Percentiles rank a stretch among this genome's conserved stretches.
These are phyloP conservation scores for Platichthys flesus DNA, from an alignment of 2,113 vertebrate genomes.

Conservation along the genomic window DNA sequence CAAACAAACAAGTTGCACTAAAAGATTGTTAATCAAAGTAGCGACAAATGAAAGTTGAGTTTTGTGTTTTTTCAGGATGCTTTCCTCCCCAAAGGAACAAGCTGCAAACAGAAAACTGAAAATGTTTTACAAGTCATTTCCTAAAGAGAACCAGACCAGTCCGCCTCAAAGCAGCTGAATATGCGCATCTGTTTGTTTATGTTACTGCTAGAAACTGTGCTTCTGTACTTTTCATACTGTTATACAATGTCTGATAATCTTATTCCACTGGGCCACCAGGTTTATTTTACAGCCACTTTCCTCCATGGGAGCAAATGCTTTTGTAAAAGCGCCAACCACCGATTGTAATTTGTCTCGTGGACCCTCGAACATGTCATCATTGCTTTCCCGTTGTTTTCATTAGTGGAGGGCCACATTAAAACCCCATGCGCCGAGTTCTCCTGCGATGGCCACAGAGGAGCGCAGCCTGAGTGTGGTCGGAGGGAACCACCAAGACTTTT, in stretches of 20 bases:
- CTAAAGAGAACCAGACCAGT: background rate
- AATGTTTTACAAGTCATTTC: too few species aligned
- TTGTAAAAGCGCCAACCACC: constrained; percentile 14
- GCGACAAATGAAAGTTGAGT: too few species aligned
- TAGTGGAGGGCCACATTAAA: constrained; percentile 27
- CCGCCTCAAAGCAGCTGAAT: background rate
- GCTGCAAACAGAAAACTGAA: too few species aligned
- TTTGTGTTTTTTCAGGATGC: too few species aligned
- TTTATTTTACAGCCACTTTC: constrained; percentile 16
- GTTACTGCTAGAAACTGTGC: background rate
- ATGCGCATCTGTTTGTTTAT: background rate
- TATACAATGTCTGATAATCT: background rate
- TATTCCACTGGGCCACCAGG: background rate
- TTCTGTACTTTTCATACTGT: background rate
- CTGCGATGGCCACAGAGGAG: constrained; percentile 9
- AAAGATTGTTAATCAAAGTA: too few species aligned
- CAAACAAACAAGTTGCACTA: too few species aligned
- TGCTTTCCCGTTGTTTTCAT: constrained; percentile 44
- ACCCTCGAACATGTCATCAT: constrained; percentile 15
- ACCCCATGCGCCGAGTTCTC: constrained; percentile 8
- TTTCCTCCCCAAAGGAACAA: too few species aligned
- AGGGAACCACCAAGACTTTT: constrained; percentile 31
- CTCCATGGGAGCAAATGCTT: background rate
- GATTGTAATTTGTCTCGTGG: constrained; percentile 6
- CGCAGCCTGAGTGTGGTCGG: constrained; percentile 4